Evolutionary conservation across 2,113 vertebrate genomes (phyloP).

Genomic region (Ovis aries): ARS-UI_Ramb_v3.0 NC_056070.1:29250501-29251000

Average conservation of each 20-base stretch:
- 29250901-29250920: slow-evolving; percentile 22
- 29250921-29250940: background rate
- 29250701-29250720: slow-evolving; percentile 63
- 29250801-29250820: slow-evolving; percentile 33
- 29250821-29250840: slow-evolving; percentile 37
- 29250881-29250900: slow-evolving; percentile 26
- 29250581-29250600: slow-evolving; percentile 48
- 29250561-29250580: slow-evolving; percentile 72
- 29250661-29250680: slow-evolving; percentile 69
- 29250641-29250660: slow-evolving; percentile 50
- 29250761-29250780: slow-evolving; percentile 39
- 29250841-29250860: slow-evolving; percentile 64
- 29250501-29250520: slow-evolving; percentile 65
- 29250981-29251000: slow-evolving; percentile 62
- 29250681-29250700: slow-evolving; percentile 57
- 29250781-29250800: slow-evolving; percentile 50
- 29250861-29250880: slow-evolving; percentile 53
- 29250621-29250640: slow-evolving; percentile 51
- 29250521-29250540: slow-evolving; percentile 69
- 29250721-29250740: background rate
- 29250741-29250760: slow-evolving; percentile 7
- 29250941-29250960: slow-evolving; percentile 45
- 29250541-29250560: slow-evolving; percentile 72
- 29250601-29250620: slow-evolving; percentile 39
- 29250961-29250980: slow-evolving; percentile 10